Percentiles rank a stretch among this genome's conserved stretches.
These are phyloP conservation scores for Paradisaea rubra DNA, from an alignment of 2,113 vertebrate genomes.

Conservation along the genomic window DNA sequence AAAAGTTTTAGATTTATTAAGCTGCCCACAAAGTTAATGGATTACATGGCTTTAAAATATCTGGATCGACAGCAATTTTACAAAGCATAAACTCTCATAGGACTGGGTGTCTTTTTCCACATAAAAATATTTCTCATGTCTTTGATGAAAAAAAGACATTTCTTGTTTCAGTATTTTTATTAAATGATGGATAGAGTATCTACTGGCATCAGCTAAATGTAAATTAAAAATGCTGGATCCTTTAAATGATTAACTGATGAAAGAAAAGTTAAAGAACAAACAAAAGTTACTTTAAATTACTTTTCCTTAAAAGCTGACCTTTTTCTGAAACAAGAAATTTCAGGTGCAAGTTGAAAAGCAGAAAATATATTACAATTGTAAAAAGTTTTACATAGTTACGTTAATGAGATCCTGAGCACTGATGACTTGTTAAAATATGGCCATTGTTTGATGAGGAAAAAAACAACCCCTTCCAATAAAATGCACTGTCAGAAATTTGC, in stretches of 20 bases:
- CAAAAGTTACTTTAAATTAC: conserved; percentile 56
- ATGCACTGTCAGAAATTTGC: conserved; percentile 14
- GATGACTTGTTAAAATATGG: conserved; percentile 50
- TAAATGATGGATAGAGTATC: conserved; percentile 35
- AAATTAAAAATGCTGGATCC: conserved; percentile 63
- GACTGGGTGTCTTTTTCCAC: conserved; percentile 67
- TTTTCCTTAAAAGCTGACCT: conserved; percentile 72
- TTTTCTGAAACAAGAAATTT: conserved; percentile 83
- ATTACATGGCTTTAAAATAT: conserved; percentile 87
- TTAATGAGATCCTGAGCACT: conserved; percentile 70
- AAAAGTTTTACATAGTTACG: conserved; percentile 70
- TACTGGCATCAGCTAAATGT: conserved; percentile 29
- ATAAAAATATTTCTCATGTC: conserved; percentile 69
- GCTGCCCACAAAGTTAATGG: conserved; percentile 84
- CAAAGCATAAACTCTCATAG: conserved; percentile 83
- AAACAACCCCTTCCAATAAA: conserved; percentile 45
- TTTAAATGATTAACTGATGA: conserved; percentile 57
- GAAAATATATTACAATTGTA: conserved; percentile 76
- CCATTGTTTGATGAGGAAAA: conserved; percentile 51
- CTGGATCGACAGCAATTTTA: conserved; percentile 85
- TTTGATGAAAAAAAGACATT: conserved; percentile 70
- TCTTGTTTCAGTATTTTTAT: conserved; percentile 69
- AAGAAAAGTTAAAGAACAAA: conserved; percentile 28
- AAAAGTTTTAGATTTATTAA: conserved; percentile 78
- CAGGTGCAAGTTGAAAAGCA: conserved; percentile 77